Base-by-base conservation (phyloP, 2,888 invertebrate genomes). In the Oscheius sp. region DNA sequence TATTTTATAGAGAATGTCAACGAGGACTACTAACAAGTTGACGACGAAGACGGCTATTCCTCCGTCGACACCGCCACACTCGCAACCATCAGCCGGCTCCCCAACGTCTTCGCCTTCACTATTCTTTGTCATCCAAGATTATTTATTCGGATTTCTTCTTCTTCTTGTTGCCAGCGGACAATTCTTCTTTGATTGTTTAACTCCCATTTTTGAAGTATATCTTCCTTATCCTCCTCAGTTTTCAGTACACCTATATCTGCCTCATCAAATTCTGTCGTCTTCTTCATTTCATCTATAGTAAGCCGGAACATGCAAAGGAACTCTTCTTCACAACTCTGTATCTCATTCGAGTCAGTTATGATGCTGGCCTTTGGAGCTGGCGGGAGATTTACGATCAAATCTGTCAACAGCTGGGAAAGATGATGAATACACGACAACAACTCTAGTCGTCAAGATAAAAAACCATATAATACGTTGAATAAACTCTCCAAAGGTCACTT, bases 291-390 rank as follows among this genome's bases (percentile, higher is more conserved):
- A 20, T 12, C 57, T 57, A 41, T n/a, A 9, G 28, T 2, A 36
- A 57, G n/a, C 57, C 57, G 14, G 14, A 57, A 6, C 17, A 12
- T 12, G 26, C 57, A 2, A 57, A 38, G 41, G 57, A 57, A 41
- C 22, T 57, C 38, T 24, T 57, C 41, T 6, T 20, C 5, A 20
- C 24, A 5, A 57, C 57, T 17, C 12, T 38, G n/a, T 41, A 57
- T 14, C 36, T 57, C 24, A 6, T 57, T 9, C 8, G 14, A 24
- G 57, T 57, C 57, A 20, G 20, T 22, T 57, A 57, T 26, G 41
- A 57, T 8, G 38, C 57, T n/a, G 57, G 57, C 14, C 57, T 57
- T 20, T 57, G 57, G 57, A 57, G 22, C 24, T 41, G 38, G 41
- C 6, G 24, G 12, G 57, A 57, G 6, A 14, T 14, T 41, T 57